These are phyloP conservation scores for Thaumetopoea pityocampa DNA, from an alignment of 1,140 invertebrate species.

Conservation along the genomic window DNA sequence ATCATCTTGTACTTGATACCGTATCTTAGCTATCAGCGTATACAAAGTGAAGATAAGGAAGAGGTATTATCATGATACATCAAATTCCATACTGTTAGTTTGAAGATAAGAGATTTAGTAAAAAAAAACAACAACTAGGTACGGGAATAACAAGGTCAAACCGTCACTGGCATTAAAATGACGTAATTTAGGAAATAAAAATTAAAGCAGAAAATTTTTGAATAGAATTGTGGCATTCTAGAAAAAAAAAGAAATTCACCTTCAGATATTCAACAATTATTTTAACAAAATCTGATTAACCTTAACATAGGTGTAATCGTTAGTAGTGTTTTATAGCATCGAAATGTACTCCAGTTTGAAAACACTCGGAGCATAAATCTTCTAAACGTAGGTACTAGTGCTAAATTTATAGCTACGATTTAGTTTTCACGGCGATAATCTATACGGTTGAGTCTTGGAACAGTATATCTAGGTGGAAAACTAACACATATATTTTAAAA, in stretches of 20 bases:
- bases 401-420: conserved; percentile 45
- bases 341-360: conserved; percentile 22
- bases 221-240: too few species aligned
- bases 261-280: too few species aligned
- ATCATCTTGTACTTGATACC: conserved; percentile 7
- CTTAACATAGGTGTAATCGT: conserved; percentile 7
- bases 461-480: too few species aligned
- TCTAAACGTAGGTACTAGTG: conserved; percentile 30
- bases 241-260: too few species aligned
- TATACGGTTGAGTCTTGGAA: too few species aligned
- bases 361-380: conserved; percentile 46
- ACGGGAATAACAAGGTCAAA: conserved; percentile 3
- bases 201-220: too few species aligned
- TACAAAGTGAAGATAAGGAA: conserved; percentile 23
- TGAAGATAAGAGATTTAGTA: conserved; percentile 16
- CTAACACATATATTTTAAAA: too few species aligned
- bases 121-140: conserved; percentile 12
- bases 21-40: conserved; percentile 16
- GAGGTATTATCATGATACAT: conserved; percentile 31
- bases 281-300: too few species aligned
- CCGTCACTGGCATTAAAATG: neutral
- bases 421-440: conserved; percentile 34
- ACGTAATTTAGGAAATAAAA: neutral
- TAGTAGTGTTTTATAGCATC: conserved; percentile 7
- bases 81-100: conserved; percentile 23